These are phyloP conservation scores for Invenusta paracnida DNA, from an alignment of 2,888 invertebrate species.

Conservation along the genomic window DNA sequence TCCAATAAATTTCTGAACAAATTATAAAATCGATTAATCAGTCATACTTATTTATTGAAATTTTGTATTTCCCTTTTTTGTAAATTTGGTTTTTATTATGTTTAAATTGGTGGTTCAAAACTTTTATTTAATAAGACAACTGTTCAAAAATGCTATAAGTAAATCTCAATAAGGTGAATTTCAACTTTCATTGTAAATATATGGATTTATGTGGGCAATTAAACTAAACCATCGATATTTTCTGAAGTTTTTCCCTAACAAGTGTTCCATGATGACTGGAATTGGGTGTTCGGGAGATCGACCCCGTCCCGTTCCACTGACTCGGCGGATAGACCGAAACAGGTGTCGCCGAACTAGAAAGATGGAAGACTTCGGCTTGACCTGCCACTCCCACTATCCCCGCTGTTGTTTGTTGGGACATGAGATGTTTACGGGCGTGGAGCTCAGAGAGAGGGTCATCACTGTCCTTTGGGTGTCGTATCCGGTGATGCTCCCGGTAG, in stretches of 20 bases:
- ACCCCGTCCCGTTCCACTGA: background rate
- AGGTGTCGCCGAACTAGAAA: background rate
- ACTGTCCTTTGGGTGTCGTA: background rate
- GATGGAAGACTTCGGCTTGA: background rate
- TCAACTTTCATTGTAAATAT: no score
- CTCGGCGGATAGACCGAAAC: background rate
- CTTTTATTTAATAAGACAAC: no score
- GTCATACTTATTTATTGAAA: no score
- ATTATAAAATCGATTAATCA: no score
- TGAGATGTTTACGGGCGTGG: background rate
- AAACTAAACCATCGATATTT: constrained; percentile 1
- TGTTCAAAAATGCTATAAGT: no score
- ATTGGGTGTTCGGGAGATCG: background rate
- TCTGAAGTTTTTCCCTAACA: constrained; percentile 6
- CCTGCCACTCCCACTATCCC: background rate
- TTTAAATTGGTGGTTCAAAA: no score
- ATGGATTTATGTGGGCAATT: background rate
- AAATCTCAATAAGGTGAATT: no score
- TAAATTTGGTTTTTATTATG: no score
- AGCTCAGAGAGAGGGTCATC: background rate
- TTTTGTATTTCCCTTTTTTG: no score
- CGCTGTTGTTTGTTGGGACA: no score
- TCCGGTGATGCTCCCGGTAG: constrained; percentile 34
- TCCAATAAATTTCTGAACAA: no score
- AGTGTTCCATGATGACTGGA: background rate